Evolutionary conservation across 2,888 invertebrate genomes (phyloP).

Genomic region (Microchrysa polita): DNA sequence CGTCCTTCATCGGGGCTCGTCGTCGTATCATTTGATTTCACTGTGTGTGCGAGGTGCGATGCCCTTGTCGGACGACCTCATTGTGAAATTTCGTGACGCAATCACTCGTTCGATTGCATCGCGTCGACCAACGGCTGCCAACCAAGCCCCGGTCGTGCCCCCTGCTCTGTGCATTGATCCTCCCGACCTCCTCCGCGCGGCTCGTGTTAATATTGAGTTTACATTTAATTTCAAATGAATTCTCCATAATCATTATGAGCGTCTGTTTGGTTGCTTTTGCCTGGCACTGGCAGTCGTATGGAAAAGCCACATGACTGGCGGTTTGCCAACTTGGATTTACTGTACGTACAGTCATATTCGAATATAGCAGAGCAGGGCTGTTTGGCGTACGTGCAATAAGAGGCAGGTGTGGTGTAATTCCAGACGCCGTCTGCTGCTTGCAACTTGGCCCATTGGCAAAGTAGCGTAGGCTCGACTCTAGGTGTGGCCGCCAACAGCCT

Average conservation of each 20-base stretch:
- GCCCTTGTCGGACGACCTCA: slow-evolving; percentile 43
- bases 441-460: background rate
- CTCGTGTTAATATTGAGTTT: too few relatives aligned
- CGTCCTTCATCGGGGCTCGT: slow-evolving; percentile 1
- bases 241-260: background rate
- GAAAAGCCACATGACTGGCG: slow-evolving; percentile 20
- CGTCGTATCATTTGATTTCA: background rate
- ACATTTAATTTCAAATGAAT: background rate
- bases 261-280: background rate
- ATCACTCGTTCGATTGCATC: slow-evolving; percentile 36
- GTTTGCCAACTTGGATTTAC: background rate
- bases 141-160: background rate
- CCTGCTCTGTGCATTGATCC: background rate
- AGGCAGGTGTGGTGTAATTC: slow-evolving; percentile 6
- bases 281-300: background rate
- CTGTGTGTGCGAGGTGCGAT: slow-evolving; percentile 22
- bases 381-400: slow-evolving; percentile 10
- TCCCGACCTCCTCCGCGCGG: background rate
- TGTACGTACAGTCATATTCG: slow-evolving; percentile 38
- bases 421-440: background rate
- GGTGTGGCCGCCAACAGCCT: slow-evolving; percentile 32
- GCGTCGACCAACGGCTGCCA: background rate
- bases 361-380: too few relatives aligned
- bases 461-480: slow-evolving; percentile 25
- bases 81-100: slow-evolving; percentile 41